These are phyloP conservation scores for Tamandua tetradactyla DNA, from an alignment of 2,797 vertebrate species.

Conservation along the genomic window DNA sequence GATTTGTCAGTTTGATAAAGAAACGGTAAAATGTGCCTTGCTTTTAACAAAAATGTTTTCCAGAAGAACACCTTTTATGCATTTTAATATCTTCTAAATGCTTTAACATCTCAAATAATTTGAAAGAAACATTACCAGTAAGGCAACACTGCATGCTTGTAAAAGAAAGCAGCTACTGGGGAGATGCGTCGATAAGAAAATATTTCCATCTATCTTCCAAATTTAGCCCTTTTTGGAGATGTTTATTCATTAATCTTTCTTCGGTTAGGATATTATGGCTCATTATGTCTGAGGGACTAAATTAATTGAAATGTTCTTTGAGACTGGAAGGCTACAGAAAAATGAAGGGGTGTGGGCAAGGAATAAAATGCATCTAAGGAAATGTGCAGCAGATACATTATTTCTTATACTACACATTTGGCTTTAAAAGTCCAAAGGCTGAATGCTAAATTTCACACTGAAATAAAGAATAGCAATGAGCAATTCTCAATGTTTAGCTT, in stretches of 20 bases:
- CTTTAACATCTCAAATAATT: constrained; percentile 6
- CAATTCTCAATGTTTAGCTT: constrained; percentile 75
- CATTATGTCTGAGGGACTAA: constrained; percentile 85
- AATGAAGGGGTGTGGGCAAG: neutral
- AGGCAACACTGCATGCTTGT: constrained; percentile 65
- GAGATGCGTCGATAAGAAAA: constrained; percentile 72
- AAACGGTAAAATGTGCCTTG: constrained; percentile 27
- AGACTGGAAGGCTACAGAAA: constrained; percentile 83
- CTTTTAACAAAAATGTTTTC: neutral
- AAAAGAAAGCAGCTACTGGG: constrained; percentile 80
- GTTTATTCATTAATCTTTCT: constrained; percentile 84
- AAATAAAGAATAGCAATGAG: constrained; percentile 54
- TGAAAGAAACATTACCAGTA: constrained; percentile 70
- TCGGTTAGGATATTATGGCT: constrained; percentile 84
- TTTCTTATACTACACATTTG: neutral
- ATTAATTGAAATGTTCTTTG: constrained; percentile 86
- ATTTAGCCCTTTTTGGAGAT: constrained; percentile 81
- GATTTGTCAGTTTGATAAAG: neutral
- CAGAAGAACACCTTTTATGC: neutral
- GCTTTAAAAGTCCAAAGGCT: constrained; percentile 49
- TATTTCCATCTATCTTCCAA: constrained; percentile 76
- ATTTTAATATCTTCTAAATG: constrained; percentile 30
- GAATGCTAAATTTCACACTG: constrained; percentile 67
- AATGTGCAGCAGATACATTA: neutral
- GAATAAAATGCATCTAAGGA: constrained; percentile 47